These are phyloP conservation scores for Drosophila obscura DNA, from an alignment of 1,140 invertebrate species.

Conservation along the genomic window DNA sequence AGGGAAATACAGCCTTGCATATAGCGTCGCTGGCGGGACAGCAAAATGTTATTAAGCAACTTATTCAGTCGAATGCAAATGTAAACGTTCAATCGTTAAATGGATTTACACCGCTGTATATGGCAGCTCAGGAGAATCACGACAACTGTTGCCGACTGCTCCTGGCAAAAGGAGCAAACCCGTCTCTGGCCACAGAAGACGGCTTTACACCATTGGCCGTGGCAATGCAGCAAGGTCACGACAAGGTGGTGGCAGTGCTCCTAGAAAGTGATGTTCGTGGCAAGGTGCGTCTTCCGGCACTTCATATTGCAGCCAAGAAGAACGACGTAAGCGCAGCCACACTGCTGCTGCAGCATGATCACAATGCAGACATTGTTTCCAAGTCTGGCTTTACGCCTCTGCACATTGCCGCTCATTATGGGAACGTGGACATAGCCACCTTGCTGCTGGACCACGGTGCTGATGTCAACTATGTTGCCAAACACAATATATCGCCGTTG, in stretches of 20 bases:
- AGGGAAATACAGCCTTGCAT: constrained; percentile 99
- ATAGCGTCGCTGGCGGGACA: constrained; percentile 99
- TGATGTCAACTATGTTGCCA: constrained; percentile 97
- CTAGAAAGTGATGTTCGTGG: constrained; percentile 97
- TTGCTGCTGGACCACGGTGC: constrained; percentile 96
- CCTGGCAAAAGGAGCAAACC: constrained; percentile 96
- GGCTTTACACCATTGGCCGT: constrained; percentile 99
- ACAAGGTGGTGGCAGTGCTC: constrained; percentile 97
- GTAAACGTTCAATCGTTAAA: constrained; percentile 98
- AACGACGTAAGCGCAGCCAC: constrained; percentile 98
- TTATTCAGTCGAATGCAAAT: constrained; percentile 95
- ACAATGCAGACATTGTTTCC: constrained; percentile 97
- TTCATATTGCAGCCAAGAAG: constrained; percentile 99
- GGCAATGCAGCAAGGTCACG: constrained; percentile 99
- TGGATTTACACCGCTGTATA: constrained; percentile 99
- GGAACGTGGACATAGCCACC: constrained; percentile 97
- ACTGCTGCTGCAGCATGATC: constrained; percentile 96
- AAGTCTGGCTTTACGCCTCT: constrained; percentile 99
- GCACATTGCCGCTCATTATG: constrained; percentile 99
- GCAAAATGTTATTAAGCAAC: constrained; percentile 95
- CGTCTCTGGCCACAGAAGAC: constrained; percentile 98
- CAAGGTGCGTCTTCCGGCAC: constrained; percentile 93
- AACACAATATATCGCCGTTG: constrained; percentile 96
- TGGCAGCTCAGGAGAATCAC: constrained; percentile 99
- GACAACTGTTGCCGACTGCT: constrained; percentile 96